Conservation (phyloP, 1,140 invertebrate species). For the Drosophila serrata region DNA sequence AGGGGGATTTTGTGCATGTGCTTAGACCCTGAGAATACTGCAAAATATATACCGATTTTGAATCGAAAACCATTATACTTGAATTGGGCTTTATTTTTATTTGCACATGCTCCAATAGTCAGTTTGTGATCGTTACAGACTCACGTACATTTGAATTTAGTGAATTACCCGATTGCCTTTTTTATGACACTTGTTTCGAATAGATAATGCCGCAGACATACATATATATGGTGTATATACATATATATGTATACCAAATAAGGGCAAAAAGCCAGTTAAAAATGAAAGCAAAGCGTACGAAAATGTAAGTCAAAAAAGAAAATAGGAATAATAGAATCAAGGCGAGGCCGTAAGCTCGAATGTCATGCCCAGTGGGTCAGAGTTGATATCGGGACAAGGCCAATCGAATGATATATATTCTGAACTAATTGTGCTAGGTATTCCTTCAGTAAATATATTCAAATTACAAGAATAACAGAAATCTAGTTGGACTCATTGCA, state of each 20-base stretch:
- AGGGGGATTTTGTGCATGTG: slow-evolving; percentile 12
- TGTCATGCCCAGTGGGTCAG: slow-evolving; percentile 7
- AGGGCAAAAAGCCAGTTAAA: slow-evolving; percentile 17
- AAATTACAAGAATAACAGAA: neutral
- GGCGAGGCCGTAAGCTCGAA: slow-evolving; percentile 26
- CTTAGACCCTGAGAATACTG: slow-evolving; percentile 21
- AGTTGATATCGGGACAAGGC: slow-evolving; percentile 20
- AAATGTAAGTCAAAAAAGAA: slow-evolving; percentile 21
- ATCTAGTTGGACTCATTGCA: neutral
- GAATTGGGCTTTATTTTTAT: slow-evolving; percentile 5
- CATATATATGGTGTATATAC: neutral
- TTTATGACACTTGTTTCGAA: slow-evolving; percentile 9
- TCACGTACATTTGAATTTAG: slow-evolving; percentile 5
- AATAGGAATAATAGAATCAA: slow-evolving; percentile 40
- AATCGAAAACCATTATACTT: slow-evolving; percentile 4
- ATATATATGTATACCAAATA: slow-evolving; percentile 18
- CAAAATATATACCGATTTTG: slow-evolving; percentile 6
- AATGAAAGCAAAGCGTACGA: slow-evolving; percentile 11
- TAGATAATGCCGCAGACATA: slow-evolving; percentile 2
- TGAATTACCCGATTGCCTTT: slow-evolving; percentile 30
- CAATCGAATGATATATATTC: slow-evolving; percentile 3
- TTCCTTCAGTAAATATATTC: neutral
- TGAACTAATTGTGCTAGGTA: neutral
- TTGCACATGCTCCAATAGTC: slow-evolving; percentile 3
- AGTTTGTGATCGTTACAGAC: slow-evolving; percentile 1